phyloP scores from a whole-genome alignment of 2,113 vertebrate species.

The Pituophis catenifer region DNA sequence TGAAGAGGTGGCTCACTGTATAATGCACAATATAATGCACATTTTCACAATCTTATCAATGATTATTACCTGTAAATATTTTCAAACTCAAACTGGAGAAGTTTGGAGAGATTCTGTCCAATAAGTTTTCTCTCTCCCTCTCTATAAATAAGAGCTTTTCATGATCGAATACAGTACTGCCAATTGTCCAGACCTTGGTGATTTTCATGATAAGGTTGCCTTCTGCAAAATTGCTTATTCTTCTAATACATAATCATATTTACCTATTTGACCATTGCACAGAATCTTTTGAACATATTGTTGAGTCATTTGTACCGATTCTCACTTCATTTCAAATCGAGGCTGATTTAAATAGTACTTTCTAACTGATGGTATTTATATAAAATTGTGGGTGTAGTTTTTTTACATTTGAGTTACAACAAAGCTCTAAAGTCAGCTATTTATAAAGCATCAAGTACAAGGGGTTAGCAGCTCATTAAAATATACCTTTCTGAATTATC shows the following conservation, averaged over 20 bases:
- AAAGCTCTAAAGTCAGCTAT: not conserved
- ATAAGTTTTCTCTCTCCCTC: not conserved
- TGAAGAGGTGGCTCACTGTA: not conserved
- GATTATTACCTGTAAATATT: not conserved
- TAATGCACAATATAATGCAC: not conserved
- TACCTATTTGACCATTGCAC: not conserved
- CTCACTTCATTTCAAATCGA: not conserved
- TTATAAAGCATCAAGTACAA: not conserved
- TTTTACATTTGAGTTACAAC: not conserved
- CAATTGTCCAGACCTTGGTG: not conserved
- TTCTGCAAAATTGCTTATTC: not conserved
- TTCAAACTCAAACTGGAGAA: not conserved
- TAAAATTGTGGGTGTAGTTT: not conserved
- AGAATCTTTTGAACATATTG: not conserved
- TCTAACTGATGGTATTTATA: not conserved
- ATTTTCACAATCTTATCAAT: not conserved
- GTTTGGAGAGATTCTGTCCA: not conserved
- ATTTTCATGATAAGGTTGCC: not conserved
- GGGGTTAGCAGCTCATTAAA: not conserved
- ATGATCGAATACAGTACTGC: not conserved
- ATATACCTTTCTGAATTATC: not conserved
- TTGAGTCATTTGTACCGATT: not conserved
- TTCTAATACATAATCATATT: not conserved
- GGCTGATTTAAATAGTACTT: not conserved
- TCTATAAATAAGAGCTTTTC: not conserved